Base-by-base conservation (phyloP, 2,888 invertebrate genomes). In the Pardosa pseudoannulata region DNA sequence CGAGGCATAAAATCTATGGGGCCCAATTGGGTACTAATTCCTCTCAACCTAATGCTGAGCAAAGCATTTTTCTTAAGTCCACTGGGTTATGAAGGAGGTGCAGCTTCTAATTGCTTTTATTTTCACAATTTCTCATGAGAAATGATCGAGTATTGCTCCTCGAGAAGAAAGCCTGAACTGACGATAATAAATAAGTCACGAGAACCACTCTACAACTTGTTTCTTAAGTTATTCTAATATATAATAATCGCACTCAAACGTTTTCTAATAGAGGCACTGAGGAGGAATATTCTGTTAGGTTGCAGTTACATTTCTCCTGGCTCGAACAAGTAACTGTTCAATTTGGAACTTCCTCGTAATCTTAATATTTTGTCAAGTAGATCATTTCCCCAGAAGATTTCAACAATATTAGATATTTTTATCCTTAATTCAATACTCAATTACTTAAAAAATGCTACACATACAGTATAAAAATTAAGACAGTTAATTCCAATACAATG, bases 1-100 rank as follows among this genome's bases (percentile, higher is more conserved):
- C 31, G 23, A 28, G 65, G 65, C 65, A 1, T 6, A 29, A 65
- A n/a, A 31, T 31, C 31, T 65, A 31, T 65, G 65, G 31, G 65
- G 65, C 31, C 65, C 65, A 31, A 65, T 65, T 31, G 65, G 65
- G 65, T 65, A 65, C 31, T 65, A 65, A 65, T 65, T 65, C 23
- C 65, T 65, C 31, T 31, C 65, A 29, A 65, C 31, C 16, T 29
- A 11, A 31, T 65, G 65, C 31, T 16, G 3, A n/a, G 31, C 16
- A n/a, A 50, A 65, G 29, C 65, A 65, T 65, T 65, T 65, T 65
- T 65, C 65, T 65, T 65, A 65, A 29, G 31, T 28, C 31, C 64
- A 28, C 29, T 65, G 1, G 29, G 13, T n/a, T n/a, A 31, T n/a
- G 65, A 65, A 65, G 31, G 31, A 65, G 65, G 65, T 31, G 65